phyloP scores from a whole-genome alignment of 2,888 invertebrate species.

The Netelia inedita region DNA sequence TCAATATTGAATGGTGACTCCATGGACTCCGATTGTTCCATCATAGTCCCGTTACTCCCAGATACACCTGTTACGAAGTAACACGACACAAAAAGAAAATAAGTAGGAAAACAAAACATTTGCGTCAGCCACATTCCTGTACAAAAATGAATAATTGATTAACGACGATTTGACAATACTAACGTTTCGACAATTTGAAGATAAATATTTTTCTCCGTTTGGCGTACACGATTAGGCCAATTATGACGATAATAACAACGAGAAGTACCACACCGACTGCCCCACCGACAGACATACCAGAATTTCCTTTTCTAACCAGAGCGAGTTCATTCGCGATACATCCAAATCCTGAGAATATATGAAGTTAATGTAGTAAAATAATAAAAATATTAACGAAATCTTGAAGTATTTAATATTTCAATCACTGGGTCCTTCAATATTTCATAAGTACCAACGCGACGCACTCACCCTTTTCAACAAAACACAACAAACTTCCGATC shows the following conservation, averaged over 20 bases:
- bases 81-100: background rate
- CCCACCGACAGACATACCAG: background rate
- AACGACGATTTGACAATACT: background rate
- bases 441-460: background rate
- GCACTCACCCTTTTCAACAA: conserved; percentile 28
- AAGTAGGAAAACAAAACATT: background rate
- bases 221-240: background rate
- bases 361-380: too few species aligned
- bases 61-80: background rate
- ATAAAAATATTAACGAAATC: too few species aligned
- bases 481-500: conserved; percentile 24
- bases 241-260: background rate
- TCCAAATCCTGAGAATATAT: background rate
- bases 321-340: background rate
- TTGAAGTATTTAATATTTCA: too few species aligned
- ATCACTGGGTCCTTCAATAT: too few species aligned
- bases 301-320: background rate
- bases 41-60: conserved; percentile 36
- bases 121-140: background rate
- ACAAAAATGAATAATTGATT: background rate
- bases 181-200: background rate
- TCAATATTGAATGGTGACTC: conserved; percentile 60
- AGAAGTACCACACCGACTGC: background rate
- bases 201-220: conserved; percentile 1
- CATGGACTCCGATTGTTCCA: conserved; percentile 55